Evolutionary conservation across 1,140 invertebrate genomes (phyloP).

Genomic region (Drosophila arizonae): DNA sequence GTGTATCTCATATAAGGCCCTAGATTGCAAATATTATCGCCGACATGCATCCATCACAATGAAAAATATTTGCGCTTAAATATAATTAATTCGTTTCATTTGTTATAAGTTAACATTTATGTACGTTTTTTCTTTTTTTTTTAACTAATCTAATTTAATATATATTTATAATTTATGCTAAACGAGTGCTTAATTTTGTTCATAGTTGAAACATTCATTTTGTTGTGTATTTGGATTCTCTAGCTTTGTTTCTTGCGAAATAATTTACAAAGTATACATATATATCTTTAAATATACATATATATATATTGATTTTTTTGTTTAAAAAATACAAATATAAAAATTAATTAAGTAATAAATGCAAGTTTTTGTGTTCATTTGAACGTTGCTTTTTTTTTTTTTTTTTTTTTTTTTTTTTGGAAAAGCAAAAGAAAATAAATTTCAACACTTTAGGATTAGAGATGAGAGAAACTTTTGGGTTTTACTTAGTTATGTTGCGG

Average conservation of each 20-base stretch:
- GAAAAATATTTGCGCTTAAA: conserved; percentile 75
- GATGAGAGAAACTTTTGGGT: conserved; percentile 40
- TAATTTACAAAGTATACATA: conserved; percentile 72
- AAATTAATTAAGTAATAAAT: conserved; percentile 82
- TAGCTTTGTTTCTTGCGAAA: conserved; percentile 79
- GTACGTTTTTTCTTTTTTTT: conserved; percentile 1
- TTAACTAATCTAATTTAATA: conserved; percentile 67
- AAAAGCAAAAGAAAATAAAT: conserved; percentile 67
- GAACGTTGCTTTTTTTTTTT: conserved; percentile 28
- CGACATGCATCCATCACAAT: conserved; percentile 69
- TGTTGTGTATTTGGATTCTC: conserved; percentile 79
- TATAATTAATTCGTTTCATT: conserved; percentile 48
- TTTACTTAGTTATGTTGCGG: conserved; percentile 2
- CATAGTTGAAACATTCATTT: conserved; percentile 52
- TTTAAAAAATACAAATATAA: conserved; percentile 54
- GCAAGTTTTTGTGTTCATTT: conserved; percentile 44
- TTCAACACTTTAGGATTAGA: conserved; percentile 4
- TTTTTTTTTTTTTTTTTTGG: conserved; percentile 56
- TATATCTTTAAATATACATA: conserved; percentile 35
- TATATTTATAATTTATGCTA: conserved; percentile 74
- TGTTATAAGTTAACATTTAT: conserved; percentile 70
- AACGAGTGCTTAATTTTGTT: conserved; percentile 54
- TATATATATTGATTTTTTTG: conserved; percentile 16
- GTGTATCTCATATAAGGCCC: conserved; percentile 78
- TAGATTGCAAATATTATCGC: conserved; percentile 77